Base-by-base conservation (phyloP, 2,888 invertebrate species). In the Margaritifera margaritifera region DNA sequence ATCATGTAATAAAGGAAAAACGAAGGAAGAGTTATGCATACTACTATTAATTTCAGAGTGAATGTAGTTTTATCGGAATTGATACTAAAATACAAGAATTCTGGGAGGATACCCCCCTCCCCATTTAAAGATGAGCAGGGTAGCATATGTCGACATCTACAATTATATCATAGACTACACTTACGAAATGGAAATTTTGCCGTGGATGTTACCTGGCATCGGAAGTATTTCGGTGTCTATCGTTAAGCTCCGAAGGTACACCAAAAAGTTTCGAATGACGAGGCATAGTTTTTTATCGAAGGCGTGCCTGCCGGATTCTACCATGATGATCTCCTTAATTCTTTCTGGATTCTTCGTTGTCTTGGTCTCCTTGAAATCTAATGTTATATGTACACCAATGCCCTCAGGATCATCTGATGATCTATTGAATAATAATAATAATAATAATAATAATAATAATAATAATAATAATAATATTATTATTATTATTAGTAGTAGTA, bases 281-380 rank as follows among this genome's bases (percentile, higher is more conserved):
- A 81, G 68, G 56, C 70, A 81, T n/a, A 79, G 25, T 15, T 74
- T 77, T 4, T 68, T 69, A 19, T 81, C 71, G 20, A 72, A 69
- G 15, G 74, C 70, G 1, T 72, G 66, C 11, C 81, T 71, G 1
- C 76, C 81, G 15, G 81, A 75, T 60, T 79, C 78, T 31, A 64
- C 62, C 55, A 79, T 63, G 25, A 81, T 81, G 6, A 81, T 71
- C 27, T 76, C 64, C 64, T 76, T 74, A 54, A 81, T 81, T 25
- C 71, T 57, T 20, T 75, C 69, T 20, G 67, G 70, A 57, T 77
- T 74, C 57, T 78, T 70, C 2, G 76, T 81, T n/a, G 69, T 60
- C n/a, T 62, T 68, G 60, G 79, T 81, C 15, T 78, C 77, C 62
- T 72, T 56, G 51, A 78, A 81, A 55, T 81, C 79, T 1, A 81